Evolutionary conservation across 2,797 vertebrate genomes (phyloP), one percentile per base, ranked within the genome.

Genomic region (Acanthornis magna): DNA sequence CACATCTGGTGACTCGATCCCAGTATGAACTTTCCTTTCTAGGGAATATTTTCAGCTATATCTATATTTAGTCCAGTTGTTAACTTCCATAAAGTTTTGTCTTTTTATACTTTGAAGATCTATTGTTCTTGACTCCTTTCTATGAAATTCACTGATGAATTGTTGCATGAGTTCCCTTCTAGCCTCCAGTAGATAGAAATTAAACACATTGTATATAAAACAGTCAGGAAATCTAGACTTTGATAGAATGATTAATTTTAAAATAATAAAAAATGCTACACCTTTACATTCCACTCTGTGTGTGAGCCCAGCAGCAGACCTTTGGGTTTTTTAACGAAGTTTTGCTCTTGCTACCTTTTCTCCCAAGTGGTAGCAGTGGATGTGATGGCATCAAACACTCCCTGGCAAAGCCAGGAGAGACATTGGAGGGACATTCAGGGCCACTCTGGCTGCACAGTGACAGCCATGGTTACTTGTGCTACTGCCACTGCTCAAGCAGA

Each of bases 211-310:
- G 9, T 21, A 15, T 29, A 4, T 13, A 45, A 74, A 40, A 13
- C 30, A 25, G 8, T 15, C 66, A 78, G 42, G 40, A 88, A 83
- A 62, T 40, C 22, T 5, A 55, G 45, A 43, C 18, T 57, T 83
- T 1, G 0, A 57, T 47, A 68, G 21, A 36, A 65, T 26, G 18
- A 57, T 79, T 55, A 34, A n/a, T 71, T 81, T 68, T 65, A 50
- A 72, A 72, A 26, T 9, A n/a, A 34, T 36, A 58, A 81, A 84
- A 62, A 5, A 3, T 2, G 7, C 34, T 47, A 12, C 9, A 11
- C 21, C 21, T 70, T 70, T 1, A 11, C 0, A 1, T 74, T 87
- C n/a, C 25, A 16, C 20, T 30, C 10, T 8, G 26, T 0, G 0
- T 16, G 12, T 36, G 38, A 95, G 63, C 17, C 27, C 48, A 60